phyloP scores from a whole-genome alignment of 64 coral and sea anemone species.

The Trachythela sp. region DNA sequence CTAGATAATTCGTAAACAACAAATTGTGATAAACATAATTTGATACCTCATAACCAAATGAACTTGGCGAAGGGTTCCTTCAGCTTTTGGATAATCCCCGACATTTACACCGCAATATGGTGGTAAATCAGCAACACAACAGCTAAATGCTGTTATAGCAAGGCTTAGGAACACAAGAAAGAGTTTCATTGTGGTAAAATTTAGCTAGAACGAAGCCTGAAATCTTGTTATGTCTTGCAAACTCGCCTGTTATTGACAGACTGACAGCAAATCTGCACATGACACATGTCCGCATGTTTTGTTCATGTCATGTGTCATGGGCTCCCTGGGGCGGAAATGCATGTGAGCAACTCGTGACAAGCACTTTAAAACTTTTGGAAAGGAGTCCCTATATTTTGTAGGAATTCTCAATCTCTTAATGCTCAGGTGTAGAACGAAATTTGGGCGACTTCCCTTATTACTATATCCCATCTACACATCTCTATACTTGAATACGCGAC shows the following conservation, averaged over 20 bases:
- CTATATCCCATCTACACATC: no score
- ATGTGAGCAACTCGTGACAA: no score
- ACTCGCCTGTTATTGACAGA: background rate
- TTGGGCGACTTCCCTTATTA: no score
- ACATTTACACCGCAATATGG: background rate
- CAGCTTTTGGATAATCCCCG: background rate
- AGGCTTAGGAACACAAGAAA: background rate
- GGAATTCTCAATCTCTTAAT: no score
- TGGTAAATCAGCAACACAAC: background rate
- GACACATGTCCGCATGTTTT: no score
- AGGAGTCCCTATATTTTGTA: no score
- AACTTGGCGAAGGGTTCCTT: background rate
- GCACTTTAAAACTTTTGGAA: no score
- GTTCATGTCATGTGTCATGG: no score
- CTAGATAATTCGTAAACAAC: no score
- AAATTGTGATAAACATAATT: background rate
- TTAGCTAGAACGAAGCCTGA: background rate
- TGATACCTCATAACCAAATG: background rate
- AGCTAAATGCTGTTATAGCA: background rate
- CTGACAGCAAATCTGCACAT: background rate
- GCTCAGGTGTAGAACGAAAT: no score
- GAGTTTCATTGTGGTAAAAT: background rate
- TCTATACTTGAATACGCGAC: no score
- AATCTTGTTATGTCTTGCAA: background rate
- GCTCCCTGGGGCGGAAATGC: no score